These are phyloP conservation scores for Echinometra lucunter DNA, from an alignment of 53 echinoderm and acorn worm genomes.

Conservation along the genomic window DNA sequence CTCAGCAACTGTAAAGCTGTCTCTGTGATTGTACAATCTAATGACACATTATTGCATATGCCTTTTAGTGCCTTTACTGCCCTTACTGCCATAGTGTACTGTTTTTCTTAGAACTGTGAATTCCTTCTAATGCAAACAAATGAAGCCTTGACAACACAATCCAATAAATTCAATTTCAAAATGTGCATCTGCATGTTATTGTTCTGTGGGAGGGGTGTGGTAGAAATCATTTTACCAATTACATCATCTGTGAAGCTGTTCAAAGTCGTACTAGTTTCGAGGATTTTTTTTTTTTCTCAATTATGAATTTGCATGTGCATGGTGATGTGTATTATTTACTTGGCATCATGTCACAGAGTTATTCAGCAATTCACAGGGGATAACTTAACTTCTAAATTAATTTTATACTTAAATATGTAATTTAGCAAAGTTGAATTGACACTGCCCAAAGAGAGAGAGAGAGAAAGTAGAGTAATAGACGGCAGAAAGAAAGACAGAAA, in stretches of 20 bases:
- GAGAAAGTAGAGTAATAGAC: neutral
- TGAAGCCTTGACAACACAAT: neutral
- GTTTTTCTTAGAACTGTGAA: neutral
- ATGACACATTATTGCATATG: neutral
- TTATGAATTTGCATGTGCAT: too few species aligned
- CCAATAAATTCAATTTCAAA: neutral
- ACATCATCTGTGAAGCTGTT: too few species aligned
- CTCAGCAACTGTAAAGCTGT: neutral
- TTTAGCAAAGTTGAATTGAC: neutral
- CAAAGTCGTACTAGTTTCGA: too few species aligned
- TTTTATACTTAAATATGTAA: neutral
- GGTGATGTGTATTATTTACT: too few species aligned
- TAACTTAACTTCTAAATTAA: neutral
- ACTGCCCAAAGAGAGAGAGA: neutral
- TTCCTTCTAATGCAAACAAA: constrained; percentile 32
- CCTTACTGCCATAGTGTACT: neutral
- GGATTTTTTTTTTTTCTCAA: too few species aligned
- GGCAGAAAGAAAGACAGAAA: neutral
- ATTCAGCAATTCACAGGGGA: neutral
- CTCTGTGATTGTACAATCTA: neutral
- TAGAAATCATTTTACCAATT: neutral
- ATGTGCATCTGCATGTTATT: neutral
- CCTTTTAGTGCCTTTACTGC: constrained; percentile 8
- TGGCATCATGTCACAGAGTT: neutral
- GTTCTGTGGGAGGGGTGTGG: neutral